Evolutionary conservation across 2,888 invertebrate genomes (phyloP).

Genomic region (Synergus laeviventris): DNA sequence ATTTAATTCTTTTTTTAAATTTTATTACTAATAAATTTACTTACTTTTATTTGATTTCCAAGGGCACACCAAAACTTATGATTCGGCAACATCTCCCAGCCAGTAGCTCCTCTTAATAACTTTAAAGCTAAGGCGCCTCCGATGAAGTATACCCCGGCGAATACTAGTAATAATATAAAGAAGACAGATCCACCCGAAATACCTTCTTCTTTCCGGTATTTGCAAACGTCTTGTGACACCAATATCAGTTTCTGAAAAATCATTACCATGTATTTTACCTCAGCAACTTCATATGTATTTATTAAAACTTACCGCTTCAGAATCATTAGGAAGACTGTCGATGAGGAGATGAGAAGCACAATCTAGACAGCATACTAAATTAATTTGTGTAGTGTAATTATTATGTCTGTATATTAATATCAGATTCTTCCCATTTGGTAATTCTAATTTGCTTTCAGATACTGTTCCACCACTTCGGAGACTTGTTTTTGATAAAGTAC

Average conservation of each 20-base stretch:
- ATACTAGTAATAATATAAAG: constrained; percentile 81
- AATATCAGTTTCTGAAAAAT: constrained; percentile 74
- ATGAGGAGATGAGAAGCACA: constrained; percentile 56
- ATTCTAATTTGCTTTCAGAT: constrained; percentile 55
- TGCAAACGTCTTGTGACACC: constrained; percentile 78
- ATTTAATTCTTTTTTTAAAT: not conserved
- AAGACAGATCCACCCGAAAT: constrained; percentile 82
- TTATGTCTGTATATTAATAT: constrained; percentile 50
- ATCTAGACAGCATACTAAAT: constrained; percentile 73
- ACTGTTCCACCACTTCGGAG: constrained; percentile 57
- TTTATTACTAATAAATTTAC: constrained; percentile 51
- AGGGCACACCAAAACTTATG: constrained; percentile 85
- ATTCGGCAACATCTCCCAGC: constrained; percentile 86
- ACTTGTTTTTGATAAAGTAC: not conserved
- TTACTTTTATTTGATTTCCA: constrained; percentile 83
- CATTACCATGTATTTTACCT: not conserved
- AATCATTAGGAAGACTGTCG: not conserved
- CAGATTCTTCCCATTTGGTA: constrained; percentile 12
- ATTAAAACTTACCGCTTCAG: not conserved
- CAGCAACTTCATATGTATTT: not conserved
- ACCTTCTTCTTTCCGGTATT: constrained; percentile 72
- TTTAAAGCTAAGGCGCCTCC: constrained; percentile 82
- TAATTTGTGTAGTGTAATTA: constrained; percentile 72
- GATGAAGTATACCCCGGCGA: constrained; percentile 80
- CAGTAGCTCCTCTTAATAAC: constrained; percentile 84